Base-by-base conservation (phyloP, 2,888 invertebrate species). In the Drosophila lutescens region DNA sequence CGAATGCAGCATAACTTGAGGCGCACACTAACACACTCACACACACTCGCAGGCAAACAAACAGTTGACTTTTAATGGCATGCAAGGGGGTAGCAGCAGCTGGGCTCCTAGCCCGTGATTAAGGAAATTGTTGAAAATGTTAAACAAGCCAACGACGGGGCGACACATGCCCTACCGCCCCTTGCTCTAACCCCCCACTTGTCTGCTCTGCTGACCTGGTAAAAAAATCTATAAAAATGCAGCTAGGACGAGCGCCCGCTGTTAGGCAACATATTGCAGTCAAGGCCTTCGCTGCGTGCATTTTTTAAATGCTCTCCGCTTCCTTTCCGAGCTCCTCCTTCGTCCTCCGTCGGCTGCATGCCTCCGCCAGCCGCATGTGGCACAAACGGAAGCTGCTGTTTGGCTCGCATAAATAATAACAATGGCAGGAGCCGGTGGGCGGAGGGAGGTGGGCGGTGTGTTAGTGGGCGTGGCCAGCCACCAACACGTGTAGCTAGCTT, bases 381-480 rank as follows among this genome's bases (percentile, higher is more conserved):
- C 89, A 88, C 89, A 85, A 85, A 66, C 85, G 85, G 85, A 86
- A 86, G 83, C 89, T 85, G 75, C 77, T 86, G 88, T 89, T 89
- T 89, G 88, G 77, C 88, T 84, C 87, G 80, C 83, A 87, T 82
- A 87, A 89, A 85, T 88, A 85, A 85, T 85, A 88, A 88, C 88
- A 88, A 88, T 86, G 51, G 69, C 56, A 58, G 34, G 43, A 23
- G 40, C 9, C 32, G 55, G 55, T n/a, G 40, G 57, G 47, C 30
- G 44, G 49, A 3, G 26, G 26, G 26, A 2, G 26, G 30, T 8
- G 50, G 30, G 44, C 32, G 47, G 26, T 54, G 43, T 53, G 17
- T 5, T 60, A 13, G 65, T 61, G 82, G 72, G 80, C 66, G 73
- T 78, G 81, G 70, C 69, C 41, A 43, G 69, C 61, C 60, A 85